These are phyloP conservation scores for Drosophila subquinaria DNA, from an alignment of 2,888 invertebrate species.

Conservation along the genomic window DNA sequence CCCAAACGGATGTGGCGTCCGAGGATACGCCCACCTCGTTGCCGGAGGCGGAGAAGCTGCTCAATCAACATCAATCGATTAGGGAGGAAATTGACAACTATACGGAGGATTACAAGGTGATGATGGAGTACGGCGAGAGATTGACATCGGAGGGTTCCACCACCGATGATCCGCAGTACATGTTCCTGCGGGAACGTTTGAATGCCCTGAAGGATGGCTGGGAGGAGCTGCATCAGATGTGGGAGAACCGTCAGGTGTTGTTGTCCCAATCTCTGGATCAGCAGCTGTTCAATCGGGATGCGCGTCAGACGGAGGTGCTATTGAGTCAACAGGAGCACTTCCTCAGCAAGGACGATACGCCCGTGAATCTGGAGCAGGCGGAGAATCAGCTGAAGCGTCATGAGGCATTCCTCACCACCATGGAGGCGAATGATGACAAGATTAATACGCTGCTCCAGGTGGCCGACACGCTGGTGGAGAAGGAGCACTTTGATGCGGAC, in stretches of 20 bases:
- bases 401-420: conserved; percentile 99
- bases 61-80: conserved; percentile 99
- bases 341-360: conserved; percentile 98
- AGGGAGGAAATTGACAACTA: conserved; percentile 99
- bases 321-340: conserved; percentile 99
- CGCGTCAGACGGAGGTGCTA: conserved; percentile 98
- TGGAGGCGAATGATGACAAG: conserved; percentile 99
- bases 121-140: conserved; percentile 99
- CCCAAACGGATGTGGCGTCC: conserved; percentile 99
- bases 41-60: conserved; percentile 97
- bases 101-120: conserved; percentile 98
- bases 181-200: conserved; percentile 99
- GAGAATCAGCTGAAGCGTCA: conserved; percentile 98
- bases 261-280: conserved; percentile 97
- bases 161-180: conserved; percentile 99
- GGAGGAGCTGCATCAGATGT: conserved; percentile 99
- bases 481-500: conserved; percentile 97
- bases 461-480: conserved; percentile 95
- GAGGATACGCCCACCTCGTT: conserved; percentile 97
- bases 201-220: conserved; percentile 99
- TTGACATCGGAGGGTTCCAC: conserved; percentile 95
- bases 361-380: conserved; percentile 97
- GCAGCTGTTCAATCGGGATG: conserved; percentile 98
- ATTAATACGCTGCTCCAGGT: conserved; percentile 98
- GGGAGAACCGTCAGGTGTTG: conserved; percentile 98